phyloP scores from a whole-genome alignment of 2,888 invertebrate species.

The Pyrochroa serraticornis region DNA sequence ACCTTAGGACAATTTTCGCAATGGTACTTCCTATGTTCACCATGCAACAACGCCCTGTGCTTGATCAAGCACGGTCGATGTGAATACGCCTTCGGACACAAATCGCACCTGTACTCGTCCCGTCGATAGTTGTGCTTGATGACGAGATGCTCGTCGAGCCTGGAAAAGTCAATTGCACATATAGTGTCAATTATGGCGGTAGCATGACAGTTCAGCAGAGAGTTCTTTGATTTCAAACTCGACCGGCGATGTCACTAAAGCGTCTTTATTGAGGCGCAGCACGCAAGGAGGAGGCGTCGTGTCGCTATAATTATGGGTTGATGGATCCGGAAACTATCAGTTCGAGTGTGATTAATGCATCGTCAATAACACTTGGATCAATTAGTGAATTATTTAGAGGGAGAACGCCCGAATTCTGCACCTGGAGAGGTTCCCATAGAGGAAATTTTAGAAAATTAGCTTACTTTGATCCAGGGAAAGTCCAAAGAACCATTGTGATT shows the following conservation, averaged over 20 bases:
- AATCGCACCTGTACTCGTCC: conserved; percentile 81
- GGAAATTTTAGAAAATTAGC: no score
- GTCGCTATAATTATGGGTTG: not conserved
- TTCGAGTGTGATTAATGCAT: conserved; percentile 15
- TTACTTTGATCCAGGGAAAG: no score
- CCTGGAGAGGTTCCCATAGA: conserved; percentile 16
- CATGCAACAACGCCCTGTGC: conserved; percentile 82
- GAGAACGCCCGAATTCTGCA: conserved; percentile 6
- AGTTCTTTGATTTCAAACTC: not conserved
- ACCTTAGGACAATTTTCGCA: conserved; percentile 73
- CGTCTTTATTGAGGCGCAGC: conserved; percentile 1
- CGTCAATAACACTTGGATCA: conserved; percentile 26
- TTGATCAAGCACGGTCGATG: conserved; percentile 81
- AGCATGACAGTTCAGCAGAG: not conserved
- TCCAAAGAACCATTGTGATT: no score
- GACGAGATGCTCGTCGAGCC: conserved; percentile 83
- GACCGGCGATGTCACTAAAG: conserved; percentile 2
- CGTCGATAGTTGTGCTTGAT: conserved; percentile 78
- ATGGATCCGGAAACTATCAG: conserved; percentile 1
- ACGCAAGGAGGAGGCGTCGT: conserved; percentile 5
- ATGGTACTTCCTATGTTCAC: conserved; percentile 83
- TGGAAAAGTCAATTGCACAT: conserved; percentile 58
- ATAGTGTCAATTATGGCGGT: no score
- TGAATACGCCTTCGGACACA: conserved; percentile 82
- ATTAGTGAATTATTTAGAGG: conserved; percentile 26